Conservation (phyloP, 2,113 vertebrate genomes). For the Rousettus leschenaultii region DNA sequence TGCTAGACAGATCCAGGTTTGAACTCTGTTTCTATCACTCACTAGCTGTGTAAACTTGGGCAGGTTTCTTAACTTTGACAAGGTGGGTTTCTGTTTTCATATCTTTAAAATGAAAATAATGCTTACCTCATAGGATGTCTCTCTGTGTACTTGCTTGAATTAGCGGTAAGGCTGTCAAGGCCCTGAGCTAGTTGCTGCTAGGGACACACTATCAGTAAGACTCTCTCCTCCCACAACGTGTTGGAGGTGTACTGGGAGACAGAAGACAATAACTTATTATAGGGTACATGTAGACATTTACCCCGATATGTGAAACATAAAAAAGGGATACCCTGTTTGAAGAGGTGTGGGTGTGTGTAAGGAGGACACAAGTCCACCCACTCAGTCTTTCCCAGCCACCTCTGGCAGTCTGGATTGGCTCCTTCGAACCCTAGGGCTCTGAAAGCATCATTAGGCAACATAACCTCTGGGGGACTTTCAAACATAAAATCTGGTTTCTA, state of each 20-base stretch:
- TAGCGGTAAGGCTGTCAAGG: not conserved
- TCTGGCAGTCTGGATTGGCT: not conserved
- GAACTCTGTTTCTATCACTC: not conserved
- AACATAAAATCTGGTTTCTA: not conserved
- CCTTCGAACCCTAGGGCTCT: not conserved
- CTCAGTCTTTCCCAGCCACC: not conserved
- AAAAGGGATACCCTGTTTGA: constrained; percentile 8
- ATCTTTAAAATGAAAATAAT: not conserved
- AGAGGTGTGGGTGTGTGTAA: not conserved
- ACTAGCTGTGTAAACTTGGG: not conserved
- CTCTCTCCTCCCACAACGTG: not conserved
- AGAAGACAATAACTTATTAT: constrained; percentile 19
- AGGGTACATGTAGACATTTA: constrained; percentile 6
- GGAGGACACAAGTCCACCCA: not conserved
- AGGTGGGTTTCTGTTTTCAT: not conserved
- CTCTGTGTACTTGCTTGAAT: not conserved
- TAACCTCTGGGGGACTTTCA: not conserved
- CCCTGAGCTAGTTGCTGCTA: not conserved
- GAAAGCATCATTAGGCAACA: not conserved
- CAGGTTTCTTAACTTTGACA: not conserved
- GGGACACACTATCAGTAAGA: not conserved
- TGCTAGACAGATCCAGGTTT: not conserved
- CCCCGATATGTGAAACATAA: not conserved
- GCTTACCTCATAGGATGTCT: not conserved
- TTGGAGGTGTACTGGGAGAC: not conserved